Percentiles rank a stretch among this genome's conserved stretches.
phyloP scores from a whole-genome alignment of 2,113 vertebrate genomes.

The Mustela lutreola region DNA sequence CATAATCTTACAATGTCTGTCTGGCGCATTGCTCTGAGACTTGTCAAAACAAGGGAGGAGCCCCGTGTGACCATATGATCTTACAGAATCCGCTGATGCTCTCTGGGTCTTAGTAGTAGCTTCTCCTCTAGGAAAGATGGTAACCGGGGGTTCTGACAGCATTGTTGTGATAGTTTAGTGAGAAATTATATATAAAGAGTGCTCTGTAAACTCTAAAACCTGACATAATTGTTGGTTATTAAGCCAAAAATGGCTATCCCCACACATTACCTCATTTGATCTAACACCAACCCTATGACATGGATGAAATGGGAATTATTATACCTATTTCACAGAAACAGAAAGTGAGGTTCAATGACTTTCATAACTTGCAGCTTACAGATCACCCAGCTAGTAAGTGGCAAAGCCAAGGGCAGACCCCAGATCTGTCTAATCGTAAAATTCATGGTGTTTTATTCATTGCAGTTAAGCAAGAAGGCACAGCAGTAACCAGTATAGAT shows the following conservation, averaged over 20 bases:
- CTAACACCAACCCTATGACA: background rate
- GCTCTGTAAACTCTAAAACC: background rate
- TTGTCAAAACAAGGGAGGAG: background rate
- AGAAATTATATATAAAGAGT: background rate
- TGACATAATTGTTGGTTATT: background rate
- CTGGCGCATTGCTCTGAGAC: background rate
- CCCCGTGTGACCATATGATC: background rate
- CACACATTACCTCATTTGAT: background rate
- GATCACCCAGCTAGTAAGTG: background rate
- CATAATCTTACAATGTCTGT: background rate
- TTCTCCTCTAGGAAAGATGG: background rate
- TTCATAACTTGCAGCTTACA: background rate
- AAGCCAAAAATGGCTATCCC: slow-evolving; percentile 11
- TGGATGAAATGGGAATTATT: background rate
- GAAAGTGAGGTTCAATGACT: slow-evolving; percentile 3
- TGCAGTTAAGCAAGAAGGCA: background rate
- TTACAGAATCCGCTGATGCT: background rate
- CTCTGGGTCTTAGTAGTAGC: background rate
- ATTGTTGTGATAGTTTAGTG: background rate
- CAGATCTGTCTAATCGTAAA: background rate
- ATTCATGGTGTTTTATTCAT: background rate
- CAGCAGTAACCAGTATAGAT: background rate
- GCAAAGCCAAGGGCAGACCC: background rate
- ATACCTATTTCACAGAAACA: slow-evolving; percentile 27
- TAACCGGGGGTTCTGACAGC: background rate